Conservation (phyloP, 1,140 invertebrate species). For the Bombus sylvicola region DNA sequence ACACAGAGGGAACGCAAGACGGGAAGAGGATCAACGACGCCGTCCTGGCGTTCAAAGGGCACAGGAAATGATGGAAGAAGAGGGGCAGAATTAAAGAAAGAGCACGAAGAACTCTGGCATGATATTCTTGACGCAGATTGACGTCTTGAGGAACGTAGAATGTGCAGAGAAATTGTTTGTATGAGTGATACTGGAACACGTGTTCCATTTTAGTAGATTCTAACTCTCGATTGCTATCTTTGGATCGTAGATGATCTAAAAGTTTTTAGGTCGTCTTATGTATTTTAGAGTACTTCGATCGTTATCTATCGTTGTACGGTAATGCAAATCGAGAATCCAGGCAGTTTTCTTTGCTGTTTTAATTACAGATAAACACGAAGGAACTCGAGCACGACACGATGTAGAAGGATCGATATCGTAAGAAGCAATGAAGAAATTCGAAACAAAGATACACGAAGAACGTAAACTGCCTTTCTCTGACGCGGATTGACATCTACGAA, state of each 20-base stretch:
- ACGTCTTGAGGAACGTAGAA: conserved; percentile 5
- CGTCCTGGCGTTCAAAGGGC: conserved; percentile 32
- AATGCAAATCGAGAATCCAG: no score
- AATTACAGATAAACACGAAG: fast-evolving
- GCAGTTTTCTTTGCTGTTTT: background rate
- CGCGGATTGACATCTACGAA: background rate
- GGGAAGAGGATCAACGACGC: conserved; percentile 43
- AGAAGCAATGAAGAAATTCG: background rate
- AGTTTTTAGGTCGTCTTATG: no score
- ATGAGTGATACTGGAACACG: background rate
- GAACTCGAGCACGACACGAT: no score
- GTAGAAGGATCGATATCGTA: no score
- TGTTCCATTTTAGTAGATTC: background rate
- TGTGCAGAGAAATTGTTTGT: background rate
- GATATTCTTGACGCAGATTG: conserved; percentile 40
- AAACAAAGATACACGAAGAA: background rate
- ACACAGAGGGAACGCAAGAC: conserved; percentile 49
- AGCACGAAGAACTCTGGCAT: conserved; percentile 2
- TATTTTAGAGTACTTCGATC: no score
- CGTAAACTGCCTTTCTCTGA: background rate
- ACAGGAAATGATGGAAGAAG: background rate
- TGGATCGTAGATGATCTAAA: background rate
- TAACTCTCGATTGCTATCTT: background rate
- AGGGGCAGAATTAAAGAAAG: conserved; percentile 45
- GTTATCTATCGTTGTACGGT: no score